Evolutionary conservation across 1,140 invertebrate species (phyloP).

Genomic region (Aphelinus atriplicis): DNA sequence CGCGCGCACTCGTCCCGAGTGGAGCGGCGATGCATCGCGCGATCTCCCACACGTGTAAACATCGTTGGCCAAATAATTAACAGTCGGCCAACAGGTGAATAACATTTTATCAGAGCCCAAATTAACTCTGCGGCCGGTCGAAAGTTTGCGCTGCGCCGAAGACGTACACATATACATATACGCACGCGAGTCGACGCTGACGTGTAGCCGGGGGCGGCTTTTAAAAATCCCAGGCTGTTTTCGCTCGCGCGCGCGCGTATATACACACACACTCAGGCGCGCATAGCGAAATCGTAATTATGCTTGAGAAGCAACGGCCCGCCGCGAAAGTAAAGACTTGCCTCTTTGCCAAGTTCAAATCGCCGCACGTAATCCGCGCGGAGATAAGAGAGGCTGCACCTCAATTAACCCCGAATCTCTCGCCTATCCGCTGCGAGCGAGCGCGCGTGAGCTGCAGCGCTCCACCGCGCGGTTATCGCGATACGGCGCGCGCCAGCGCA

Average conservation of each 20-base stretch:
- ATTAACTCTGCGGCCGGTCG: neutral
- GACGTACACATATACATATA: no score
- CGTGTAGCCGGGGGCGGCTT: no score
- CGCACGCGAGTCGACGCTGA: neutral
- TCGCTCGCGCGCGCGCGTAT: neutral
- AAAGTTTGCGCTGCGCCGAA: no score
- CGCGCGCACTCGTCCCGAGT: no score
- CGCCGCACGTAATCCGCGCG: slow-evolving; percentile 29
- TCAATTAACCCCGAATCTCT: slow-evolving; percentile 52
- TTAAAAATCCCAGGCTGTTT: no score
- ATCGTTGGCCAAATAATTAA: no score
- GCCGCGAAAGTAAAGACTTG: slow-evolving; percentile 37
- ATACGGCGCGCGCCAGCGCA: no score
- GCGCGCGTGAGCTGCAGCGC: no score
- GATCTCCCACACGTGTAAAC: no score
- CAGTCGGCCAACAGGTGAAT: neutral
- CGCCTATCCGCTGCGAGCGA: slow-evolving; percentile 21
- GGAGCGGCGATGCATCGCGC: no score
- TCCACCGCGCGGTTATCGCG: no score
- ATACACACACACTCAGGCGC: neutral
- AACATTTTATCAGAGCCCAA: neutral
- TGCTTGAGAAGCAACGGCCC: slow-evolving; percentile 36
- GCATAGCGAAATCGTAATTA: slow-evolving; percentile 31
- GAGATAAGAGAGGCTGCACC: slow-evolving; percentile 29
- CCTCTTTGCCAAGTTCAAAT: slow-evolving; percentile 3